Evolutionary conservation across 2,888 invertebrate species (phyloP).

Genomic region (Caenorhabditis becei): DNA sequence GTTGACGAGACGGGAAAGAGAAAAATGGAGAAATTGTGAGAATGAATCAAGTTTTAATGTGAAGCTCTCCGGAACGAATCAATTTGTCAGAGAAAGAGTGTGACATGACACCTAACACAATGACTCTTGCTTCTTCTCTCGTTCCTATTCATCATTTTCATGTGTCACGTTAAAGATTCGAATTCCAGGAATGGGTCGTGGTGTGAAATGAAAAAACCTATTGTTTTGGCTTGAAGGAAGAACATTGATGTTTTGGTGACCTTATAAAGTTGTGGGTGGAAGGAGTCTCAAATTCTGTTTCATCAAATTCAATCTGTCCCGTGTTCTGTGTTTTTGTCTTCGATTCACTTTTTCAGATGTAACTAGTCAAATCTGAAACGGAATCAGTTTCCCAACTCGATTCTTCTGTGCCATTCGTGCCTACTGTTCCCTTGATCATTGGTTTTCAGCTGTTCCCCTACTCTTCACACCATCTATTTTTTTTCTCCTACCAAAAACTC

Average conservation of each 20-base stretch:
- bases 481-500: conserved; percentile 1
- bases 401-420: neutral
- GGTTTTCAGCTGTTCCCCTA: conserved; percentile 30
- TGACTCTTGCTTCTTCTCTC: neutral
- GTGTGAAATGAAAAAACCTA: too few species aligned
- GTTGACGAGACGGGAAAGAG: neutral
- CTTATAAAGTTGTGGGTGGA: neutral
- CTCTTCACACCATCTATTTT: neutral
- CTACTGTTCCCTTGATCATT: neutral
- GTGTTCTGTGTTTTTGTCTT: neutral
- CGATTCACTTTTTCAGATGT: too few species aligned
- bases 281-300: neutral
- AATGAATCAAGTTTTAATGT: conserved; percentile 19
- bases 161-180: too few species aligned
- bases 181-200: too few species aligned
- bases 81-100: neutral
- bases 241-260: neutral
- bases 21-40: neutral
- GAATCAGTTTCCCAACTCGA: neutral
- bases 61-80: conserved; percentile 12
- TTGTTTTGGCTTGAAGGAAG: neutral
- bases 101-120: neutral
- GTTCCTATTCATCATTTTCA: conserved; percentile 1
- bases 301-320: conserved; percentile 1
- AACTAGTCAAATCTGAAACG: too few species aligned